Base-by-base conservation (phyloP, 1,140 invertebrate genomes). In the Dendrolimus kikuchii region DNA sequence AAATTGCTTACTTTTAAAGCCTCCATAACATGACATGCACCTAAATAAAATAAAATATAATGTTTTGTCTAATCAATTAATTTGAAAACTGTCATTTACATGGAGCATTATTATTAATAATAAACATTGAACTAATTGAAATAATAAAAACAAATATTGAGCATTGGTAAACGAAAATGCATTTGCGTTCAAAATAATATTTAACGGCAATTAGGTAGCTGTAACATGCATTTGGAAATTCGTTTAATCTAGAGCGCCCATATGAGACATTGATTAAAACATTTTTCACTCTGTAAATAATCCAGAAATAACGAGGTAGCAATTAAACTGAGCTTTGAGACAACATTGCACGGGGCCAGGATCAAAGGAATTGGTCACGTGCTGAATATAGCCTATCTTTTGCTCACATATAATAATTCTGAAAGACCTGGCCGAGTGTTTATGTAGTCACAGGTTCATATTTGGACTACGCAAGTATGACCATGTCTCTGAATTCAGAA, bases 321-420 rank as follows among this genome's bases (percentile, higher is more conserved):
- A 83, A 81, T 86, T 86, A 83, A 83, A 82, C 70, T 71, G 69
- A 77, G 78, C 77, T 83, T 81, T 80, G 73, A 81, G 78, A 78
- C 74, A 80, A 78, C 65, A 78, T 65, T 54, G 59, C 53, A 62
- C 55, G 52, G 60, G 58, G 53, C 60, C 62, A 46, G 68, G 64
- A 79, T 81, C 77, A 82, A 82, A 82, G 76, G 70, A 55, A 53
- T 41, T 55, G 50, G 64, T 49, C 63, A 57, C 64, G 54, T 65
- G 62, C 60, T 62, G 67, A 66, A 66, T 71, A 69, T 23, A 23
- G 23, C 23, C 23, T 23, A 23, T 23, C 23, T 23, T 23, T 23
- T 23, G 23, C 23, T 23, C 23, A 23, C 23, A 23, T 23, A 23
- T 23, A 23, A 23, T 3, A 23, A 23, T 23, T 23, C 1, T 23